Evolutionary conservation across 2,797 vertebrate genomes (phyloP).

Genomic region (Galaxias olidus): DNA sequence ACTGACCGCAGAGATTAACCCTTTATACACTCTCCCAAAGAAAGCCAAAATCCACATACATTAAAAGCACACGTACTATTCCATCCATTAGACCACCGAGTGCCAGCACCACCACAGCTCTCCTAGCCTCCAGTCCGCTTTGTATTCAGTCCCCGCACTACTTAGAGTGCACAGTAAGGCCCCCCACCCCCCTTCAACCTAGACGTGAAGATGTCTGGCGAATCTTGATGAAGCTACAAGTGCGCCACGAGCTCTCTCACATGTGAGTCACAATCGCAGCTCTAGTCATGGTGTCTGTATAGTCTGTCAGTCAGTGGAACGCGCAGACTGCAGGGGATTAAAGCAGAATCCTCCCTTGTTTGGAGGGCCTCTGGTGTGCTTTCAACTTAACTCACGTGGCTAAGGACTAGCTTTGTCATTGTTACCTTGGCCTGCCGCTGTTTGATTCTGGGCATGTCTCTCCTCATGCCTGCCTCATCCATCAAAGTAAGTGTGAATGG

Average conservation of each 20-base stretch:
- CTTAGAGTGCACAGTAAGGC: too few relatives aligned
- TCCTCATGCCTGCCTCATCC: slow-evolving; percentile 65
- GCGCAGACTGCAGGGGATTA: slow-evolving; percentile 46
- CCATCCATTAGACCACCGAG: too few relatives aligned
- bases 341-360: slow-evolving; percentile 63
- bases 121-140: too few relatives aligned
- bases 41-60: too few relatives aligned
- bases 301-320: too few relatives aligned
- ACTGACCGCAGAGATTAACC: neutral
- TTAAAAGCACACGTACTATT: too few relatives aligned
- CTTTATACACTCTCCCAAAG: too few relatives aligned
- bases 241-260: slow-evolving; percentile 44
- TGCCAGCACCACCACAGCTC: too few relatives aligned
- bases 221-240: slow-evolving; percentile 62
- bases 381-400: slow-evolving; percentile 34
- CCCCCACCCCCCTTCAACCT: slow-evolving; percentile 67
- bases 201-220: slow-evolving; percentile 48
- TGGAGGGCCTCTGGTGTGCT: slow-evolving; percentile 28
- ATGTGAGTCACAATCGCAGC: slow-evolving; percentile 62
- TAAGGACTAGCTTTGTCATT: slow-evolving; percentile 53
- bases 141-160: too few relatives aligned
- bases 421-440: slow-evolving; percentile 61
- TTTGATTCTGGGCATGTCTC: slow-evolving; percentile 71
- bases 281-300: slow-evolving; percentile 24
- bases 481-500: slow-evolving; percentile 77